Conservation (phyloP, 2,888 invertebrate genomes). For the Nomada hirtipes region DNA sequence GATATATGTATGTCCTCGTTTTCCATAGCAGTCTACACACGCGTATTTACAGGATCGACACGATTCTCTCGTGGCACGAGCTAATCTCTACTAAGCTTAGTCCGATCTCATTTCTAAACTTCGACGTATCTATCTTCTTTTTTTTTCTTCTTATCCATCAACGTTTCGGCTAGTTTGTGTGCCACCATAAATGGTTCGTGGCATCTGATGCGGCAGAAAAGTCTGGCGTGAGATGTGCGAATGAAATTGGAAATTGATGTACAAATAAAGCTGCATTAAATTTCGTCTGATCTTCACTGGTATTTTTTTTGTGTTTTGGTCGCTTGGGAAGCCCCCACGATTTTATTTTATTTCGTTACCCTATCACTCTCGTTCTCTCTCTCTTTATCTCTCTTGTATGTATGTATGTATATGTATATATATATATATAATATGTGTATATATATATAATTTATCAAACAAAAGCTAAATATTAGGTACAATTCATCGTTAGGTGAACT, state of each 20-base stretch:
- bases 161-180: constrained; percentile 40
- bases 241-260: constrained; percentile 11
- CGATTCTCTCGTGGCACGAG: constrained; percentile 19
- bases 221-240: neutral
- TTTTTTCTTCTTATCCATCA: constrained; percentile 28
- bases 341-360: neutral
- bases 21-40: constrained; percentile 34
- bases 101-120: constrained; percentile 30
- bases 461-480: constrained; percentile 23
- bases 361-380: constrained; percentile 7
- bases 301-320: neutral
- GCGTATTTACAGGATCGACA: constrained; percentile 59
- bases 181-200: neutral
- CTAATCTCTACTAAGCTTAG: constrained; percentile 45
- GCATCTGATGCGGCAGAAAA: neutral
- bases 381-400: neutral
- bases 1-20: neutral
- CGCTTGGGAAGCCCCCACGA: constrained; percentile 55
- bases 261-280: constrained; percentile 4
- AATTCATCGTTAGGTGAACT: constrained; percentile 11
- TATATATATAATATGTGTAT: too few species aligned
- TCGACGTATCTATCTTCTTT: constrained; percentile 43
- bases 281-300: neutral
- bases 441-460: constrained; percentile 20
- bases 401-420: too few species aligned